These are phyloP conservation scores for Heliconius melpomene DNA, from an alignment of 1,140 invertebrate species.

Conservation along the genomic window DNA sequence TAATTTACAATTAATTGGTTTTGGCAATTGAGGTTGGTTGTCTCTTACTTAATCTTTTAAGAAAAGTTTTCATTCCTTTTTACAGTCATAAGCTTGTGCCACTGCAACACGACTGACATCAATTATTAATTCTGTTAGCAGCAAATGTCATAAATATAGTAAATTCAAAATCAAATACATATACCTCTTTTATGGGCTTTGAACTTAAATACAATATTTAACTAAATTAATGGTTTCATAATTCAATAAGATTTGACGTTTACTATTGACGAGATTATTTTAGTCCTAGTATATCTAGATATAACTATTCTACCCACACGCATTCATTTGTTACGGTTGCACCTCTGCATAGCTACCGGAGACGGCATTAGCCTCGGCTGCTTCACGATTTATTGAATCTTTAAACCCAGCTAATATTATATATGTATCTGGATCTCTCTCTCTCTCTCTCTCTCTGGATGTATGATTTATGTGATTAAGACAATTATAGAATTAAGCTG, in stretches of 20 bases:
- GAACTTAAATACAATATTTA: background rate
- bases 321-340: conserved; percentile 43
- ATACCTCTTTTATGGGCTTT: too few species aligned
- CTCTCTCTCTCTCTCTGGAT: background rate
- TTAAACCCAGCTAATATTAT: conserved; percentile 36
- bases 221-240: background rate
- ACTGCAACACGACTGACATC: too few species aligned
- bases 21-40: too few species aligned
- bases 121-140: too few species aligned
- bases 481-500: conserved; percentile 34
- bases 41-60: too few species aligned
- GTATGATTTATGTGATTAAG: conserved; percentile 39
- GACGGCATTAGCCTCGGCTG: conserved; percentile 27
- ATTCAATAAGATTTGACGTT: background rate
- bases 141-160: too few species aligned
- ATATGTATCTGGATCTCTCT: background rate
- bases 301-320: conserved; percentile 39
- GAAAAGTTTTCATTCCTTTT: too few species aligned
- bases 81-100: too few species aligned
- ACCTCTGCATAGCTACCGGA: conserved; percentile 42
- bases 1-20: too few species aligned
- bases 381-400: conserved; percentile 41
- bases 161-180: too few species aligned
- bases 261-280: conserved; percentile 16
- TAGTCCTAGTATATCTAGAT: conserved; percentile 22